These are phyloP conservation scores for Eupithecia abbreviata DNA, from an alignment of 2,888 invertebrate species.

Conservation along the genomic window DNA sequence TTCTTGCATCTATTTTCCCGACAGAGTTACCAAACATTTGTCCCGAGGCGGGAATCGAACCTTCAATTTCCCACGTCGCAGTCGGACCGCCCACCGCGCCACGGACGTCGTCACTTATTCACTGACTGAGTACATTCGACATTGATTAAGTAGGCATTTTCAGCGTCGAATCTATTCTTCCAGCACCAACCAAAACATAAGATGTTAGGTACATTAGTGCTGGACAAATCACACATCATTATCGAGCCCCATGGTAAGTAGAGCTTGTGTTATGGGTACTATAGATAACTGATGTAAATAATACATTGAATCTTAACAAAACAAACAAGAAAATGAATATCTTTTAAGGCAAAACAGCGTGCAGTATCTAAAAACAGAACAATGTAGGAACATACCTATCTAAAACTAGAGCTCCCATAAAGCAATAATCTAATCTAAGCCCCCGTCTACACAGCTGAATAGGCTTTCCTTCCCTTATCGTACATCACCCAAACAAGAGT, in stretches of 20 bases:
- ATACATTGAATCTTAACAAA: background rate
- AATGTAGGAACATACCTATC: background rate
- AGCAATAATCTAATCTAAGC: constrained; percentile 14
- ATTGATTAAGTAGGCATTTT: background rate
- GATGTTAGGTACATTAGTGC: background rate
- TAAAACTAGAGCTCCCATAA: constrained; percentile 3
- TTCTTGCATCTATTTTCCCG: no score
- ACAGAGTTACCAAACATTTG: no score
- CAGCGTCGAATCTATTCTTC: background rate
- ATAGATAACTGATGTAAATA: no score
- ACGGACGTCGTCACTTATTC: no score
- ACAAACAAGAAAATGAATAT: background rate
- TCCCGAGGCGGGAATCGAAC: no score
- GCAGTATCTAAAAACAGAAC: background rate
- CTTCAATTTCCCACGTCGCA: no score
- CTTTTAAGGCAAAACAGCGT: background rate
- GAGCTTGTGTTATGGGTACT: no score
- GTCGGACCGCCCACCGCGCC: no score
- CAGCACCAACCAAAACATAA: background rate
- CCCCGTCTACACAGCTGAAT: constrained; percentile 10
- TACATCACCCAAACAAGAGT: constrained; percentile 16
- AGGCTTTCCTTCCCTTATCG: constrained; percentile 16
- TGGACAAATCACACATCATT: no score
- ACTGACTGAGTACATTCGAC: background rate
- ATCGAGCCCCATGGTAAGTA: no score